These are phyloP conservation scores for Bellardia bayeri DNA, from an alignment of 2,888 invertebrate species.

Conservation along the genomic window DNA sequence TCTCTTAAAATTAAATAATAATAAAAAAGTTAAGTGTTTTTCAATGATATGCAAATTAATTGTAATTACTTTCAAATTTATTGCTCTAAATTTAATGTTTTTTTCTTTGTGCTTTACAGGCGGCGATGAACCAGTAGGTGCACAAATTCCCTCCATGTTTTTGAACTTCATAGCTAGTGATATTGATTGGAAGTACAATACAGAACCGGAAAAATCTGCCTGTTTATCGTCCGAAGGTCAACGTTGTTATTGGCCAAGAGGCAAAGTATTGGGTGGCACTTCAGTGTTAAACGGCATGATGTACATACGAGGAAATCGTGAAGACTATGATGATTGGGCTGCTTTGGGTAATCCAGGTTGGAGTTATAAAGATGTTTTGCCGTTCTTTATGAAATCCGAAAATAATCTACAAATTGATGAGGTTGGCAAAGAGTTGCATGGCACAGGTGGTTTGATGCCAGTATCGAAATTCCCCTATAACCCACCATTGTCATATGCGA, in stretches of 20 bases:
- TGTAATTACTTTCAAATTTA: no score
- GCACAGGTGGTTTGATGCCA: constrained; percentile 90
- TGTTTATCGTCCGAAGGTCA: constrained; percentile 88
- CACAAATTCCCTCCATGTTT: constrained; percentile 95
- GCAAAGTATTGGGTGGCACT: constrained; percentile 95
- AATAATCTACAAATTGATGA: constrained; percentile 89
- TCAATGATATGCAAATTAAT: not conserved
- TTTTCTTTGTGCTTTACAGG: constrained; percentile 84
- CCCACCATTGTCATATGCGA: constrained; percentile 91
- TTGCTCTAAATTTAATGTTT: no score
- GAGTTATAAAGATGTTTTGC: constrained; percentile 94
- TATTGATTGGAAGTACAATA: constrained; percentile 94
- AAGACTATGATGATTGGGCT: constrained; percentile 95
- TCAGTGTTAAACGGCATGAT: constrained; percentile 98
- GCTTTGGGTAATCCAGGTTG: constrained; percentile 94
- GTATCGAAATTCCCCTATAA: constrained; percentile 94
- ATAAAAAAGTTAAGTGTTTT: not conserved
- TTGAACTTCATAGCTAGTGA: constrained; percentile 93
- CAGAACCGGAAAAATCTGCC: constrained; percentile 91
- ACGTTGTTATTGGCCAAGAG: constrained; percentile 93
- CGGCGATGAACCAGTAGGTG: constrained; percentile 93
- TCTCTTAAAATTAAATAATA: no score
- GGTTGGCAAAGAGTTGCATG: constrained; percentile 91
- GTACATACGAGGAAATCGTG: constrained; percentile 94
- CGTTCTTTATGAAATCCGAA: constrained; percentile 94